Evolutionary conservation across 2,888 invertebrate species (phyloP).

Genomic region (Mythimna impura): DNA sequence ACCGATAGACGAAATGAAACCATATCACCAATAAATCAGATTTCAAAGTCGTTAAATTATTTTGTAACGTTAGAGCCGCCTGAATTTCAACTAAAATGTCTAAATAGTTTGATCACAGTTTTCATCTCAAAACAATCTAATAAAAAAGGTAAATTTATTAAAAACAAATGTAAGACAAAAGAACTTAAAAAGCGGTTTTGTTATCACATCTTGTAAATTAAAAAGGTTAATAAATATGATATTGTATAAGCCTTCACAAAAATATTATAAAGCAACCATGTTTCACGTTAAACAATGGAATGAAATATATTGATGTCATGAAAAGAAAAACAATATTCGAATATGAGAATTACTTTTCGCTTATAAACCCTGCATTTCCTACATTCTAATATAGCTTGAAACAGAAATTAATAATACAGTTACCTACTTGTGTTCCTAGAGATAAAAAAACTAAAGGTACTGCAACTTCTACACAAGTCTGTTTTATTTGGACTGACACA

Average conservation of each 20-base stretch:
- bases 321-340: neutral
- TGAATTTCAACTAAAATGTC: neutral
- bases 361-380: slow-evolving; percentile 54
- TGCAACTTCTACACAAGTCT: slow-evolving; percentile 19
- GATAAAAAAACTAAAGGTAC: slow-evolving; percentile 14
- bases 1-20: slow-evolving; percentile 45
- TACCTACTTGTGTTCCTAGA: slow-evolving; percentile 28
- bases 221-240: neutral
- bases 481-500: slow-evolving; percentile 21
- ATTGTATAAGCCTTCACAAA: neutral
- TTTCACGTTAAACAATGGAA: slow-evolving; percentile 28
- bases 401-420: slow-evolving; percentile 1
- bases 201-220: neutral
- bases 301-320: slow-evolving; percentile 14
- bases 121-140: neutral
- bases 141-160: neutral
- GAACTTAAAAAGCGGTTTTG: neutral
- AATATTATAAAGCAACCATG: neutral
- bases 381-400: slow-evolving; percentile 23
- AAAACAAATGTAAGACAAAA: slow-evolving; percentile 27
- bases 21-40: slow-evolving; percentile 13
- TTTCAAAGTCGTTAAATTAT: neutral
- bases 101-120: slow-evolving; percentile 34
- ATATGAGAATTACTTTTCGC: slow-evolving; percentile 18
- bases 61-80: neutral